A percentile compares a stretch with the other conserved stretches of the same genome.
These are phyloP conservation scores for Exephanes ischioxanthus DNA, from an alignment of 2,888 invertebrate genomes.

Conservation along the genomic window DNA sequence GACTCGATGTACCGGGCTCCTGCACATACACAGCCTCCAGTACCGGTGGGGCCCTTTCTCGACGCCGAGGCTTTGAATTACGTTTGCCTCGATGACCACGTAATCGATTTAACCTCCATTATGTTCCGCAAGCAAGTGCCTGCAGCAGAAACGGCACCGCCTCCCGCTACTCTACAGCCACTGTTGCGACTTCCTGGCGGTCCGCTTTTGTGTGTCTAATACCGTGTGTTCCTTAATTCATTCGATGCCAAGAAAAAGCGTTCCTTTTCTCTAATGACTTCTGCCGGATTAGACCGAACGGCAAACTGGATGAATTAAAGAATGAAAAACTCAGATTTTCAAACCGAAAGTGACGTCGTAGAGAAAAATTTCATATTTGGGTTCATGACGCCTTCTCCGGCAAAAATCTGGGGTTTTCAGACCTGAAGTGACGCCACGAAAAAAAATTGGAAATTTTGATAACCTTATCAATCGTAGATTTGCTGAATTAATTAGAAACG, in stretches of 20 bases:
- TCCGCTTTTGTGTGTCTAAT: slow-evolving; percentile 2
- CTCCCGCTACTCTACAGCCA: slow-evolving; percentile 26
- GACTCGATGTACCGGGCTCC: slow-evolving; percentile 47
- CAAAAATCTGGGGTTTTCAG: not conserved
- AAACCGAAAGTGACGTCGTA: not conserved
- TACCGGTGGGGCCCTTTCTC: slow-evolving; percentile 35
- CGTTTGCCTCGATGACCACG: slow-evolving; percentile 65
- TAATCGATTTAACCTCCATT: slow-evolving; percentile 69
- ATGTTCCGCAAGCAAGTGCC: slow-evolving; percentile 61
- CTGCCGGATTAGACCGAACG: not conserved
- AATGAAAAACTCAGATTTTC: not conserved
- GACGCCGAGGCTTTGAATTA: slow-evolving; percentile 58
- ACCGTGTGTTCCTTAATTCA: slow-evolving; percentile 12
- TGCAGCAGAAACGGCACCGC: slow-evolving; percentile 57
- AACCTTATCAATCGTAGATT: not conserved
- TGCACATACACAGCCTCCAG: slow-evolving; percentile 26
- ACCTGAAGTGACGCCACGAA: not conserved
- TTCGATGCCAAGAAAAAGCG: not conserved
- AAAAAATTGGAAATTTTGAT: not conserved
- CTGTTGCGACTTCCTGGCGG: slow-evolving; percentile 43
- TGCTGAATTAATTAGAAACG: not conserved
- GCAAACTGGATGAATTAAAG: too few species aligned
- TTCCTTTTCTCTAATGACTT: not conserved
- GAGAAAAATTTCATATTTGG: not conserved
- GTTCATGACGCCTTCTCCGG: not conserved